These are phyloP conservation scores for Cephus sareptanus DNA, from an alignment of 2,888 invertebrate genomes.

Conservation along the genomic window DNA sequence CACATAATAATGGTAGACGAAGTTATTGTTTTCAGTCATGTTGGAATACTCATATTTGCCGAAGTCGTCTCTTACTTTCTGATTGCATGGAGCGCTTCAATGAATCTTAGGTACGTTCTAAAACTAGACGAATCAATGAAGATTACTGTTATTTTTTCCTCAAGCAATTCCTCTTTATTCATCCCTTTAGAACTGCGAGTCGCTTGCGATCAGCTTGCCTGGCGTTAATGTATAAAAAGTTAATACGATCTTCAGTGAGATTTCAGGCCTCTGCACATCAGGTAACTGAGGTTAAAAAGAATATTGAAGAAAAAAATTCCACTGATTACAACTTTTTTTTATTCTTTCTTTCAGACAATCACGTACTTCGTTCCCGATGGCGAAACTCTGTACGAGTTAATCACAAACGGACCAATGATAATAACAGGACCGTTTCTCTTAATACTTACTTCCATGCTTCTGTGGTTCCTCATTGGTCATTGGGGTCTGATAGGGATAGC, in stretches of 20 bases:
- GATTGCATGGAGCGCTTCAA: slow-evolving; percentile 44
- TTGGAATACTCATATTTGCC: slow-evolving; percentile 33
- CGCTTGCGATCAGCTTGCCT: slow-evolving; percentile 57
- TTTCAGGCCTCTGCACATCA: slow-evolving; percentile 45
- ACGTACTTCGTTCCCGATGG: slow-evolving; percentile 67
- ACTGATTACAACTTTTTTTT: slow-evolving; percentile 25
- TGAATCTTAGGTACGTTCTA: slow-evolving; percentile 45
- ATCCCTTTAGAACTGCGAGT: slow-evolving; percentile 50
- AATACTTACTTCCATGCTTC: slow-evolving; percentile 65
- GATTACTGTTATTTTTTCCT: neutral
- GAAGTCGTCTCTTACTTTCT: slow-evolving; percentile 43
- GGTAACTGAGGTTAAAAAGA: slow-evolving; percentile 27
- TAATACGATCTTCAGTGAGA: slow-evolving; percentile 49
- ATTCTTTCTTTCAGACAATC: slow-evolving; percentile 63
- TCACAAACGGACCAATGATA: slow-evolving; percentile 66
- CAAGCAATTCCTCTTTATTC: neutral
- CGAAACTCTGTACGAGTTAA: slow-evolving; percentile 68
- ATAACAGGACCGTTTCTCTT: slow-evolving; percentile 68
- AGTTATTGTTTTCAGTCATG: slow-evolving; percentile 39
- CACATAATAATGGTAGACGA: slow-evolving; percentile 37
- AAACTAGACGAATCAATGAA: neutral
- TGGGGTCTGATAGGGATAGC: slow-evolving; percentile 67
- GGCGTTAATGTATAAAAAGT: slow-evolving; percentile 54
- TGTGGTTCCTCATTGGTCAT: slow-evolving; percentile 66
- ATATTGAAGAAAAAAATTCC: neutral